These are phyloP conservation scores for Philaethria dido DNA, from an alignment of 2,888 invertebrate genomes.

Conservation along the genomic window DNA sequence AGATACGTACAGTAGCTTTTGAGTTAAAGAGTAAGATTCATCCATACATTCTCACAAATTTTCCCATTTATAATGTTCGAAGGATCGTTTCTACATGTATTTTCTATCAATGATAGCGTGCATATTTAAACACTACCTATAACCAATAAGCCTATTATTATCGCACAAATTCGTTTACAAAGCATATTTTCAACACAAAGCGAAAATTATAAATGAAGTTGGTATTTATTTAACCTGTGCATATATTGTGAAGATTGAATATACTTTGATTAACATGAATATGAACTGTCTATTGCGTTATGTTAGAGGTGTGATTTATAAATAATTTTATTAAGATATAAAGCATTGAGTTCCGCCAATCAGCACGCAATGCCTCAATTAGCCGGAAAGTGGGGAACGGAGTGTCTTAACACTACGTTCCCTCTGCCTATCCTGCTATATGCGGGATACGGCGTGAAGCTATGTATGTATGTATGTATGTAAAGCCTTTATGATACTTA, in stretches of 20 bases:
- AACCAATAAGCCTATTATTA: background rate
- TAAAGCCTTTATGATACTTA: too few relatives aligned
- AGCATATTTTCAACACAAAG: background rate
- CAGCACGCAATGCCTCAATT: too few relatives aligned
- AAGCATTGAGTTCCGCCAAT: too few relatives aligned
- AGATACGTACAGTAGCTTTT: too few relatives aligned
- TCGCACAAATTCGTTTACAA: slow-evolving; percentile 4
- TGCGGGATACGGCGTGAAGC: too few relatives aligned
- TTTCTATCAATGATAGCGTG: background rate
- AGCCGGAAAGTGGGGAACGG: too few relatives aligned
- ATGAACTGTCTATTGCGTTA: background rate
- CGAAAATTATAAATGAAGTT: background rate
- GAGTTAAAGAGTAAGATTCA: too few relatives aligned
- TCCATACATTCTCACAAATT: too few relatives aligned
- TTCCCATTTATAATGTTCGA: too few relatives aligned
- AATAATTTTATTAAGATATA: background rate
- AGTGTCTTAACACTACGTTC: too few relatives aligned
- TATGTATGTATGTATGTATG: too few relatives aligned
- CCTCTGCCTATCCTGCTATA: too few relatives aligned
- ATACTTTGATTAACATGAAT: background rate
- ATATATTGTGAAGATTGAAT: background rate
- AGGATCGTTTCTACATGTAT: background rate
- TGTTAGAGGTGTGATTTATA: background rate
- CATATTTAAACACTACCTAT: background rate
- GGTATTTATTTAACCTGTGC: background rate